These are phyloP conservation scores for Brachirus orientalis DNA, from an alignment of 2,113 vertebrate species.

Conservation along the genomic window DNA sequence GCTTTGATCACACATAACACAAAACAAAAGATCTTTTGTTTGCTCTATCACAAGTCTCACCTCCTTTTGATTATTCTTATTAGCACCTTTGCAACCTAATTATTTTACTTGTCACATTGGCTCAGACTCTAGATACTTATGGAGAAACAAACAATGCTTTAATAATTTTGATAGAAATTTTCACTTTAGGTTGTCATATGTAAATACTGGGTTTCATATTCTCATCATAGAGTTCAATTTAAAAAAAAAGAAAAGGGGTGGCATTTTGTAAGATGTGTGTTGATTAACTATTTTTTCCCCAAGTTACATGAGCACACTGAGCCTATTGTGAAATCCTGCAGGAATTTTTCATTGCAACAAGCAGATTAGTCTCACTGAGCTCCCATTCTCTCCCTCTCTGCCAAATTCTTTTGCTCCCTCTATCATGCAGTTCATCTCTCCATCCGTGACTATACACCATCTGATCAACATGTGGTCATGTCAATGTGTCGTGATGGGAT, in stretches of 20 bases:
- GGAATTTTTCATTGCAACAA: conserved; percentile 66
- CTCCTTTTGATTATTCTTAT: conserved; percentile 31
- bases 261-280: conserved; percentile 14
- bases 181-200: conserved; percentile 14
- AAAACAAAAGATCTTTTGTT: conserved; percentile 10
- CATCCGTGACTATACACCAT: conserved; percentile 68
- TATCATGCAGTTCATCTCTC: conserved; percentile 60
- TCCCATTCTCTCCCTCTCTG: conserved; percentile 17
- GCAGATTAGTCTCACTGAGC: conserved; percentile 55
- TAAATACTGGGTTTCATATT: conserved; percentile 12
- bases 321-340: conserved; percentile 60
- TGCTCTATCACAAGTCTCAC: conserved; percentile 39
- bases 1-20: conserved; percentile 9
- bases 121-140: conserved; percentile 4
- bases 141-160: conserved; percentile 25
- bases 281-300: conserved; percentile 16
- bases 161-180: conserved; percentile 39
- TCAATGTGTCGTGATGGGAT: conserved; percentile 69
- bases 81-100: conserved; percentile 30
- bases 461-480: conserved; percentile 60
- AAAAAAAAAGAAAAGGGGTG: conserved; percentile 31
- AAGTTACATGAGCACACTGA: conserved; percentile 56
- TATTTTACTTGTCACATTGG: conserved; percentile 13
- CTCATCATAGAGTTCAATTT: conserved; percentile 25
- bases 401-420: background rate